Base-by-base conservation (phyloP, 2,797 vertebrate genomes). In the Chiloscyllium punctatum region DNA sequence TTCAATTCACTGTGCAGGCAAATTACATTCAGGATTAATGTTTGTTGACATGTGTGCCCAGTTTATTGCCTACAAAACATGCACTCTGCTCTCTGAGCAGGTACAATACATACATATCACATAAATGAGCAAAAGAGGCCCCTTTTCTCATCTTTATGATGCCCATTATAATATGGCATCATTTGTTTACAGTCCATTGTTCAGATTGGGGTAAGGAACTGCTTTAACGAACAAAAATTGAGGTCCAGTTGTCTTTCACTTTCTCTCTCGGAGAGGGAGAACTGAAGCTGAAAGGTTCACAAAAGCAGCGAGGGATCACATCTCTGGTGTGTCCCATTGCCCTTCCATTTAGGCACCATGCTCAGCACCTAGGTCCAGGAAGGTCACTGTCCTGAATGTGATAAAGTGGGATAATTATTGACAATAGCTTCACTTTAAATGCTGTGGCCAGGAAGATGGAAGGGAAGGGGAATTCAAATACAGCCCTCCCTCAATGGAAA, bases 271-370 rank as follows among this genome's bases (percentile, higher is more conserved):
- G 97, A 98, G 96, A 97, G 97, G 97, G 97, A 98, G 97, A 97
- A 98, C 97, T 96, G 97, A 96, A 97, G 97, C 97, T 98, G 98
- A 98, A 99, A 98, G 97, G 96, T 97, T 96, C 96, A 98, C 97
- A 98, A 98, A 57, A 98, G 97, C 96, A 96, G 96, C 97, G 97
- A 95, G 95, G 97, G 97, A 98, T 98, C 98, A 92, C 96, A 97
- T 98, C 96, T 95, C 95, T 95, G 95, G 96, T 95, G 96, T 96
- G 95, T 95, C 87, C 3, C 57, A 53, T 95, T 96, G 62, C 37
- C 96, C 30, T 57, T 48, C 1, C 96, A 96, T 48, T 87, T 27
- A 87, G 51, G 42, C 88, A 33, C 1, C 33, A 33, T 62, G 30
- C 30, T 91, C 13, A 4, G 62, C 11, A 91, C 57, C 66, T n/a